Evolutionary conservation across 1,140 invertebrate species (phyloP).

Genomic region (Danaus plexippus): DNA sequence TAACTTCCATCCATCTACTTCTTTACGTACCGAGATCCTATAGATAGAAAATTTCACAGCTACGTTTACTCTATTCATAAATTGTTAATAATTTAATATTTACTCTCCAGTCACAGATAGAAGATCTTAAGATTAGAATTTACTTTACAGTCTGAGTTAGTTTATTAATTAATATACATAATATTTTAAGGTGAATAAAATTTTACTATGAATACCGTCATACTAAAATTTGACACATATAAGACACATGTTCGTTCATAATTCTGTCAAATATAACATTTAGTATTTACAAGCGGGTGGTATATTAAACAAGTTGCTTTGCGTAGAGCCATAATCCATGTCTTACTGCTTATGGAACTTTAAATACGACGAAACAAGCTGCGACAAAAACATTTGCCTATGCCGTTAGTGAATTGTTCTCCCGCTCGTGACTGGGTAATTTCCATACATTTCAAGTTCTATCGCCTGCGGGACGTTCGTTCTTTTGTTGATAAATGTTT

Average conservation of each 20-base stretch:
- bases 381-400: slow-evolving; percentile 70
- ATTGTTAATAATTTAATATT: slow-evolving; percentile 21
- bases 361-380: slow-evolving; percentile 63
- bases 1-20: slow-evolving; percentile 9
- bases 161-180: slow-evolving; percentile 6
- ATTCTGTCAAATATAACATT: too few species aligned
- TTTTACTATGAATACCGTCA: too few species aligned
- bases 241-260: too few species aligned
- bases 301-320: too few species aligned
- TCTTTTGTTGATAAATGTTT: slow-evolving; percentile 73
- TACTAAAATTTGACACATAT: too few species aligned
- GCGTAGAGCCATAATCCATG: slow-evolving; percentile 9
- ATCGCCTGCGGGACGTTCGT: slow-evolving; percentile 71
- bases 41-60: slow-evolving; percentile 13
- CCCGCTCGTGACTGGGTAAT: slow-evolving; percentile 68
- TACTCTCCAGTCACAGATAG: slow-evolving; percentile 24
- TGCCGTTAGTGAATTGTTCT: slow-evolving; percentile 71
- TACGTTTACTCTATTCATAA: slow-evolving; percentile 17
- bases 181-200: too few species aligned
- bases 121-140: slow-evolving; percentile 17
- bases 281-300: too few species aligned
- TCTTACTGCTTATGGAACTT: slow-evolving; percentile 31
- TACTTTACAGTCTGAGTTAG: slow-evolving; percentile 14
- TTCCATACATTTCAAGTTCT: slow-evolving; percentile 72
- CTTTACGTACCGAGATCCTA: slow-evolving; percentile 8